Base-by-base conservation (phyloP, 1,140 invertebrate genomes). In the Lycorma delicatula region DNA sequence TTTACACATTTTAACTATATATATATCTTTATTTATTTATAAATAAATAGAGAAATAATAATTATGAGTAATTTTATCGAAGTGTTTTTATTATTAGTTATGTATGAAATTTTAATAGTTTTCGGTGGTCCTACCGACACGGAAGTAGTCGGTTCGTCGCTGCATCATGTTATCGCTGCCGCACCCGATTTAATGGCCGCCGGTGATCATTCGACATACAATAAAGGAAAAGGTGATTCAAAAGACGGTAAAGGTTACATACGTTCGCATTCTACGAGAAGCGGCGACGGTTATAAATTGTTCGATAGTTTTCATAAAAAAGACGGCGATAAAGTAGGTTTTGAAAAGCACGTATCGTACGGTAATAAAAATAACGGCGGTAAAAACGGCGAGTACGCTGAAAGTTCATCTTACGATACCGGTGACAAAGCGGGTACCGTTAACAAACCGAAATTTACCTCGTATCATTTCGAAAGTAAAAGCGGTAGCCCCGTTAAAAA, bases 261-360 rank as follows among this genome's bases (percentile, higher is more conserved):
- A 34, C 77, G 78, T 60, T 79, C 79, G 64, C 78, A 75, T 67
- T 72, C 77, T 20, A 81, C 79, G 62, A 79, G 82, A 56, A 83
- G 81, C 7, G 79, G 81, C 65, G 78, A 82, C 61, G 56, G 56
- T 6, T 57, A 56, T 36, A 28, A 85, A 67, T 79, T 79, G 60
- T 80, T 81, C 61, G 83, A 85, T 66, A 82, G 80, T 36, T 85
- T 77, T 70, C 83, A 85, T 71, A 84, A 85, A 69, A 82, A 81
- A 66, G 79, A 79, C 18, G 81, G 82, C 2, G 83, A 86, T 68
- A 77, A 81, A 65, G 85, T 83, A 66, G 83, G 80, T 46, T 82
- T 81, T 60, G 80, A 85, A 68, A 78, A 80, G 63, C 77, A 84
- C 66, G 77, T 78, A 20, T 77, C 79, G 29, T 85, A 71, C 64